A percentile compares a stretch with the other conserved stretches of the same genome.
Evolutionary conservation across 2,113 vertebrate species (phyloP).

Genomic region (Panurus biarmicus): DNA sequence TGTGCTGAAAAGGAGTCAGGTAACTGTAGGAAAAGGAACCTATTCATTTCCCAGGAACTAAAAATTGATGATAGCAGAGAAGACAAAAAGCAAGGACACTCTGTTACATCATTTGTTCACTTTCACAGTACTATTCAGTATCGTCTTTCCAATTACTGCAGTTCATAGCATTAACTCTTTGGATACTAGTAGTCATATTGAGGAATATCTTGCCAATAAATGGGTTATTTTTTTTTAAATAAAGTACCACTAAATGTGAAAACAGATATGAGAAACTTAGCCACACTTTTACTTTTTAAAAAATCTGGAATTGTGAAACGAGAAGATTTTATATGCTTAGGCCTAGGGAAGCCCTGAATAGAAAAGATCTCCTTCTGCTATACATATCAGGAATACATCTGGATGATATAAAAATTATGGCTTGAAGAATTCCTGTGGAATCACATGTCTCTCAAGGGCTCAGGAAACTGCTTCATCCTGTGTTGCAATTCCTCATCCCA

Average conservation of each 20-base stretch:
- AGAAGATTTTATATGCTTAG: not conserved
- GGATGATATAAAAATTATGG: not conserved
- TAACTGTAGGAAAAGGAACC: slow-evolving; percentile 14
- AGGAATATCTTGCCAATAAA: not conserved
- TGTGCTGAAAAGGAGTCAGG: slow-evolving; percentile 27
- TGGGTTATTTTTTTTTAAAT: not conserved
- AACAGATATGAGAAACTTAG: not conserved
- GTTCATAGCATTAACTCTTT: slow-evolving; percentile 11
- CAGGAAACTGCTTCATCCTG: not conserved
- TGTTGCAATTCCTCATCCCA: not conserved
- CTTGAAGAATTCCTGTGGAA: not conserved
- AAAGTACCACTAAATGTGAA: not conserved
- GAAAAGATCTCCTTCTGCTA: not conserved
- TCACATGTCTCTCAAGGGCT: not conserved
- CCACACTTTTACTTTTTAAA: not conserved
- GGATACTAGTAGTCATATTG: not conserved
- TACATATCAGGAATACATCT: not conserved
- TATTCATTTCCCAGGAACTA: not conserved
- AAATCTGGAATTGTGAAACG: not conserved
- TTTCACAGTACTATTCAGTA: not conserved
- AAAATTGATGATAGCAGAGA: slow-evolving; percentile 32
- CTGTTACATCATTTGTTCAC: slow-evolving; percentile 4
- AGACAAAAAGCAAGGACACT: slow-evolving; percentile 32
- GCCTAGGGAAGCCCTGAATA: not conserved
- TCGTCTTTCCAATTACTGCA: not conserved